Evolutionary conservation across 2,888 invertebrate genomes (phyloP).

Genomic region (Norana najaformis): DNA sequence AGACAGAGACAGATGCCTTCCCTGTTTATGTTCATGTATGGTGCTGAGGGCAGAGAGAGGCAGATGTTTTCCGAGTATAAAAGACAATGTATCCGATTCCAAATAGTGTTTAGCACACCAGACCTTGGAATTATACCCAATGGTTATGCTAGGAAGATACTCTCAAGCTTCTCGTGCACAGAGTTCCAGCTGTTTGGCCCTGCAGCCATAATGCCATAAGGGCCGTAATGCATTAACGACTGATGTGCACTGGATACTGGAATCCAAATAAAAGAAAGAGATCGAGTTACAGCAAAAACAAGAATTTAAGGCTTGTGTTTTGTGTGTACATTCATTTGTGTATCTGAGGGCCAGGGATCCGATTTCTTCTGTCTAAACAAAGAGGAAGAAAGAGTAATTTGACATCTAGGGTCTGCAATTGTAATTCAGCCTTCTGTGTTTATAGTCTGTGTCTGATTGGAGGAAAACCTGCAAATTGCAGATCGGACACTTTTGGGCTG

Average conservation of each 20-base stretch:
- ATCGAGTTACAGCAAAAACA: background rate
- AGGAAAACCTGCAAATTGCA: background rate
- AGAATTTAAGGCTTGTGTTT: background rate
- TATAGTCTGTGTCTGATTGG: background rate
- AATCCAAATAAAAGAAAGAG: background rate
- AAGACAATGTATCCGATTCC: background rate
- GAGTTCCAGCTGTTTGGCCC: background rate
- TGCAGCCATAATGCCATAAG: background rate
- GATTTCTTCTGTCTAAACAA: slow-evolving; percentile 4
- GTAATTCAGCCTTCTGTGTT: background rate
- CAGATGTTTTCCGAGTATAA: background rate
- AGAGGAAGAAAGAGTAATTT: background rate
- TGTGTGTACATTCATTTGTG: background rate
- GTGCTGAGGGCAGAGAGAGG: background rate
- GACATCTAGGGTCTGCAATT: background rate
- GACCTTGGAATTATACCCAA: too few species aligned
- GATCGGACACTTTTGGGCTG: background rate
- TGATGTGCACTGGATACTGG: background rate
- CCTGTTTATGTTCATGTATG: background rate
- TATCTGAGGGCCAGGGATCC: background rate
- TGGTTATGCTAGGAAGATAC: too few species aligned
- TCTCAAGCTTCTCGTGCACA: too few species aligned
- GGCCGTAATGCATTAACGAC: background rate
- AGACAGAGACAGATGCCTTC: background rate
- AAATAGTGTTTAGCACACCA: background rate